These are phyloP conservation scores for Tachycineta bicolor DNA, from an alignment of 2,113 vertebrate species.

Conservation along the genomic window DNA sequence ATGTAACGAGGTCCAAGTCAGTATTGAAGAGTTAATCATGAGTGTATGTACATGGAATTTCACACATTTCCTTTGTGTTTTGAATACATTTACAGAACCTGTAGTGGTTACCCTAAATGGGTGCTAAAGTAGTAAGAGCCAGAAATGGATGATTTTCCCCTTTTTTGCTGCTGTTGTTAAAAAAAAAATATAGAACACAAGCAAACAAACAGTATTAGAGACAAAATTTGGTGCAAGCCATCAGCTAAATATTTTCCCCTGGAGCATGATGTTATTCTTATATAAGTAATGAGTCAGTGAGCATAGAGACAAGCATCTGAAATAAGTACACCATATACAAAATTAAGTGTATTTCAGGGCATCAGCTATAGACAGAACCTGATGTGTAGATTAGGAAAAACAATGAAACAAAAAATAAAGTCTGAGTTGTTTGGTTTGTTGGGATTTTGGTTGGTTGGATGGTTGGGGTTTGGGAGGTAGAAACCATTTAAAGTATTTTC, in stretches of 20 bases:
- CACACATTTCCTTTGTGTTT: not conserved
- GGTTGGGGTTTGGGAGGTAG: accelerated
- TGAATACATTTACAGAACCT: not conserved
- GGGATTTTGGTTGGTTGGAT: not conserved
- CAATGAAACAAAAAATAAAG: not conserved
- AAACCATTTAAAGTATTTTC: not conserved
- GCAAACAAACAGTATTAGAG: not conserved
- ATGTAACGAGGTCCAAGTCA: not conserved
- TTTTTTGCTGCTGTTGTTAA: not conserved
- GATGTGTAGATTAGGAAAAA: not conserved
- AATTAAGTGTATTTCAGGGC: not conserved
- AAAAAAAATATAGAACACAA: not conserved
- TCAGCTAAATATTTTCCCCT: not conserved
- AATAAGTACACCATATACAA: not conserved
- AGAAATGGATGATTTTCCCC: not conserved
- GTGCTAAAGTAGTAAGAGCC: not conserved
- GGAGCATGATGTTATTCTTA: not conserved
- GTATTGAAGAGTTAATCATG: not conserved
- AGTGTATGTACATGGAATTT: not conserved
- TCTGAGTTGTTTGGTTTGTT: not conserved
- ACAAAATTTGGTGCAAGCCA: not conserved
- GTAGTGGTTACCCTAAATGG: not conserved
- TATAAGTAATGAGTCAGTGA: not conserved
- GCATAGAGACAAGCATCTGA: not conserved
- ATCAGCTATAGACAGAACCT: not conserved